Conservation (phyloP, 2,797 vertebrate species). For the Etheostoma nigrum region DNA sequence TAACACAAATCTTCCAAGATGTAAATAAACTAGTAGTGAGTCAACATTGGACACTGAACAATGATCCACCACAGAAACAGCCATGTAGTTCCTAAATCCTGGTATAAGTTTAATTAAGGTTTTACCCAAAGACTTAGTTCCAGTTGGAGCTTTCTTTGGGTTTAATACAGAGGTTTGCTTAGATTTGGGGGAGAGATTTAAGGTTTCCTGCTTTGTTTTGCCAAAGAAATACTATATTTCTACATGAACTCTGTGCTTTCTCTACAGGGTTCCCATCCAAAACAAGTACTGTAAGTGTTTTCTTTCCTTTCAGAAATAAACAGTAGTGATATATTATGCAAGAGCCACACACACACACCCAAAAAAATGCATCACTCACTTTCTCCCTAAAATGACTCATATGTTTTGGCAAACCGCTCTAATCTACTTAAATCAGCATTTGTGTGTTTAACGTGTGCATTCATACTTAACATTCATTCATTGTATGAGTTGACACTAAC, state of each 20-base stretch:
- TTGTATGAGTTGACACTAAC: conserved; percentile 30
- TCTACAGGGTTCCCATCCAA: background rate
- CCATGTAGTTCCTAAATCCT: conserved; percentile 14
- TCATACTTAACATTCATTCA: conserved; percentile 1
- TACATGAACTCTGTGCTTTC: conserved; percentile 15
- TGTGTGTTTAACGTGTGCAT: background rate
- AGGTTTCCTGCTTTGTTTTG: conserved; percentile 48
- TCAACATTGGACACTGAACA: conserved; percentile 34
- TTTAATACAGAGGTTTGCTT: conserved; percentile 35
- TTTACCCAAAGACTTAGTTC: conserved; percentile 40
- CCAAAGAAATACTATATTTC: conserved; percentile 18
- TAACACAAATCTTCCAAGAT: conserved; percentile 28
- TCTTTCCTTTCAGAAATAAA: conserved; percentile 19
- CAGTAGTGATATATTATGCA: conserved; percentile 27
- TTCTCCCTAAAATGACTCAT: conserved; percentile 32
- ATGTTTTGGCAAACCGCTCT: conserved; percentile 15
- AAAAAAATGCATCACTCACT: conserved; percentile 16
- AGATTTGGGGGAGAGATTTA: background rate
- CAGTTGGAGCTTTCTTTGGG: conserved; percentile 27
- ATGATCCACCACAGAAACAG: conserved; percentile 32
- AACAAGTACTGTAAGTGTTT: conserved; percentile 31
- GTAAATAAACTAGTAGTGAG: conserved; percentile 33
- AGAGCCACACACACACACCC: background rate
- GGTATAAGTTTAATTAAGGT: conserved; percentile 33
- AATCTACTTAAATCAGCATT: conserved; percentile 30